A percentile compares a stretch with the other conserved stretches of the same genome.
phyloP scores from a whole-genome alignment of 1,140 invertebrate genomes.

The Ostrea edulis region DNA sequence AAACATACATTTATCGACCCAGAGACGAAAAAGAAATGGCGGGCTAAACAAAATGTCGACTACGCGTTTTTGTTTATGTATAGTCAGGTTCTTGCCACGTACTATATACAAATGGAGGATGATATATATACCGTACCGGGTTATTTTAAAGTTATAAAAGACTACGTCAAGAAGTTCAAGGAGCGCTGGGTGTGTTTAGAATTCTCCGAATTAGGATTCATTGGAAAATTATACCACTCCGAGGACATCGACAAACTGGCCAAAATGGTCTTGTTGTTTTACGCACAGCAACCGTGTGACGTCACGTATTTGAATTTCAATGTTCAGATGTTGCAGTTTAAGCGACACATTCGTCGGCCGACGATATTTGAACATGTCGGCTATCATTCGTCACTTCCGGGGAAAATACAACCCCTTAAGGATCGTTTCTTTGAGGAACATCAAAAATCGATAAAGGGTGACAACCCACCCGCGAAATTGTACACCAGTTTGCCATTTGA shows the following conservation, averaged over 20 bases:
- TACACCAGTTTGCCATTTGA: conserved; percentile 55
- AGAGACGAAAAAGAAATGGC: conserved; percentile 70
- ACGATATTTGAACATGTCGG: conserved; percentile 77
- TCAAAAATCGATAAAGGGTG: conserved; percentile 50
- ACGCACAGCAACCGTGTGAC: conserved; percentile 76
- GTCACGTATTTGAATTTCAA: conserved; percentile 73
- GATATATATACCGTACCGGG: conserved; percentile 71
- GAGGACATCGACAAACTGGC: conserved; percentile 69
- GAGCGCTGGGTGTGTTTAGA: conserved; percentile 73
- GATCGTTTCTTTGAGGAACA: conserved; percentile 73
- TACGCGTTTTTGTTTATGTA: conserved; percentile 75
- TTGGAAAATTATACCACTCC: conserved; percentile 72
- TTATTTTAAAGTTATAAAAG: conserved; percentile 67
- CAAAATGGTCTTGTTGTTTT: conserved; percentile 72
- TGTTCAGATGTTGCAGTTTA: conserved; percentile 62
- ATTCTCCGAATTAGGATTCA: conserved; percentile 74
- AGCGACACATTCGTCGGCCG: conserved; percentile 60
- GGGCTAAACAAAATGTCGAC: conserved; percentile 76
- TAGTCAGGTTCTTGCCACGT: conserved; percentile 65
- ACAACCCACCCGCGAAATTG: conserved; percentile 60
- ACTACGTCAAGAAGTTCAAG: conserved; percentile 66
- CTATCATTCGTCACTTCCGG: conserved; percentile 82
- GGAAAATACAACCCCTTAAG: conserved; percentile 97
- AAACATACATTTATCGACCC: conserved; percentile 73
- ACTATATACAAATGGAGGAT: conserved; percentile 77